Evolutionary conservation across 2,113 vertebrate genomes (phyloP).

Genomic region (Ivindomyrus marchei): DNA sequence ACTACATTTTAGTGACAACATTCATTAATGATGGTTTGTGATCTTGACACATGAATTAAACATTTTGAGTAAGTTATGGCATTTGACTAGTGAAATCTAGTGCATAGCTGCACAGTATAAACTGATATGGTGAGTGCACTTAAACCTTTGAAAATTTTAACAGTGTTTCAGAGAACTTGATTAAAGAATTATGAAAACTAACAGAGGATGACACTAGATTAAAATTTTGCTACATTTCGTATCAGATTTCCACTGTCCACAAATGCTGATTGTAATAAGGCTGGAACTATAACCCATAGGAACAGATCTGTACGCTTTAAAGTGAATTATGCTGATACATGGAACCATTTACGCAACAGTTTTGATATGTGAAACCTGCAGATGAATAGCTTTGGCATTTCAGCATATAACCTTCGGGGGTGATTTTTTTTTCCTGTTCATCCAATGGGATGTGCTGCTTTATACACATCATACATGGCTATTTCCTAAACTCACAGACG

Average conservation of each 20-base stretch:
- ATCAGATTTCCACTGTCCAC: not conserved
- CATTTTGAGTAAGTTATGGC: not conserved
- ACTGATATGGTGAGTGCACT: not conserved
- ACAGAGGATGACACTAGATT: not conserved
- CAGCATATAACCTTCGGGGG: not conserved
- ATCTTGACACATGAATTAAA: not conserved
- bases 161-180: not conserved
- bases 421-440: not conserved
- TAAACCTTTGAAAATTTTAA: not conserved
- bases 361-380: not conserved
- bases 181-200: not conserved
- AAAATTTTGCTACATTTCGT: not conserved
- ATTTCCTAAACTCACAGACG: no score
- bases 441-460: no score
- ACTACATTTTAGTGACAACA: not conserved
- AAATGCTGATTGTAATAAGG: not conserved
- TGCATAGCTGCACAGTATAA: not conserved
- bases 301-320: not conserved
- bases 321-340: not conserved
- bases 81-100: not conserved
- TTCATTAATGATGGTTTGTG: not conserved
- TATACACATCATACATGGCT: no score
- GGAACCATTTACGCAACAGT: not conserved
- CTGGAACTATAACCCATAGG: not conserved
- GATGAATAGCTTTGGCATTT: not conserved